Percentiles rank a stretch among this genome's conserved stretches.
phyloP scores from a whole-genome alignment of 2,888 invertebrate genomes.

The Drosophila dives region DNA sequence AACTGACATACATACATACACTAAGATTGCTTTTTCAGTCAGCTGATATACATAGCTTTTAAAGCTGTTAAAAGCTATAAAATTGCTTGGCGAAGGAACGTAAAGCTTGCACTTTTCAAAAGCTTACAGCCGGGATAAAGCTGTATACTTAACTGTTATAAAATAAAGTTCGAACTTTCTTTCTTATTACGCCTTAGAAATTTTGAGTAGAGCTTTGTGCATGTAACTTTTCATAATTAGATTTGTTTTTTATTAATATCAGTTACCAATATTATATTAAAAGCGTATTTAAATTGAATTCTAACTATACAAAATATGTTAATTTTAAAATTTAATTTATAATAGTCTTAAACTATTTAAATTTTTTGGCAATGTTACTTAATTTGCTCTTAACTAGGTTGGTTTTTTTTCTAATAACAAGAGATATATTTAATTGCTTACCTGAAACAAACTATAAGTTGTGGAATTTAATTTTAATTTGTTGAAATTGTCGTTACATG shows the following conservation, averaged over 20 bases:
- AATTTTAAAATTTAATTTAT: not conserved
- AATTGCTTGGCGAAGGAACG: not conserved
- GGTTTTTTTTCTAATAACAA: not conserved
- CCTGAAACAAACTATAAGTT: not conserved
- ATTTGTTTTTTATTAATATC: not conserved
- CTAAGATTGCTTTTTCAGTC: not conserved
- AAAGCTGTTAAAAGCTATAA: slow-evolving; percentile 5
- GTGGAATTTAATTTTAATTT: not conserved
- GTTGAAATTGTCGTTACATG: not conserved
- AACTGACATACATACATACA: not conserved
- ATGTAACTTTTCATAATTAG: not conserved
- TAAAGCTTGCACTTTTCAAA: not conserved
- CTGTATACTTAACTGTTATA: not conserved
- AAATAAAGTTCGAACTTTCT: not conserved
- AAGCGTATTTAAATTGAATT: not conserved
- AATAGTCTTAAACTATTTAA: no score
- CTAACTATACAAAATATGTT: not conserved
- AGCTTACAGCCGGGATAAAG: not conserved
- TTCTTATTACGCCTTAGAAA: not conserved
- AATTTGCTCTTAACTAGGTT: not conserved
- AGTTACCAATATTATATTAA: not conserved
- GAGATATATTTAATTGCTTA: not conserved
- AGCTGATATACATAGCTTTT: not conserved
- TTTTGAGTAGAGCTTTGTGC: not conserved
- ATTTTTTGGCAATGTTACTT: no score